Conservation (phyloP, 2,888 invertebrate species). For the Ectobius pallidus region DNA sequence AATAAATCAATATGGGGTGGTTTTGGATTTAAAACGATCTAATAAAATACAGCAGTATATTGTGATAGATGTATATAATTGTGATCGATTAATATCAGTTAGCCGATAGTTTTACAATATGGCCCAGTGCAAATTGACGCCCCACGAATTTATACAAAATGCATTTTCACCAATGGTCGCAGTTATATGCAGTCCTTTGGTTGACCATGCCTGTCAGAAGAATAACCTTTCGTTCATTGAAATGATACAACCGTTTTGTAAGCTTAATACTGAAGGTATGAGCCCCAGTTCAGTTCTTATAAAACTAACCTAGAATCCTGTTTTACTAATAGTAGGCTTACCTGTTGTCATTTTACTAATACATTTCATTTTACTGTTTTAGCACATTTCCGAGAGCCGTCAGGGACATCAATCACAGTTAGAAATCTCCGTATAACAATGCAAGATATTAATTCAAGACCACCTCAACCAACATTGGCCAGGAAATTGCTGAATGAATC, state of each 20-base stretch:
- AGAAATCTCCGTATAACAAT: constrained; percentile 79
- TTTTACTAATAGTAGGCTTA: too few relatives aligned
- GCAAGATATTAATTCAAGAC: constrained; percentile 80
- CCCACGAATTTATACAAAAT: constrained; percentile 87
- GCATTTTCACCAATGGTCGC: constrained; percentile 91
- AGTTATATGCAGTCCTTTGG: constrained; percentile 80
- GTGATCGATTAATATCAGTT: too few relatives aligned
- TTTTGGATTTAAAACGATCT: too few relatives aligned
- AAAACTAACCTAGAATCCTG: constrained; percentile 16
- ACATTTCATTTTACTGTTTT: constrained; percentile 47
- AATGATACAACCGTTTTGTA: constrained; percentile 87
- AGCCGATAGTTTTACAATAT: too few relatives aligned
- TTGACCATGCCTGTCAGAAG: constrained; percentile 83
- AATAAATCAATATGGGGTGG: too few relatives aligned
- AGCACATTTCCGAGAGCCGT: constrained; percentile 87
- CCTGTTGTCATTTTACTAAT: too few relatives aligned
- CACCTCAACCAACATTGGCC: constrained; percentile 81
- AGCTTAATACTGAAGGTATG: constrained; percentile 74
- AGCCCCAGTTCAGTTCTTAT: constrained; percentile 8
- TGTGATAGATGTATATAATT: too few relatives aligned
- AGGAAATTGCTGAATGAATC: constrained; percentile 86
- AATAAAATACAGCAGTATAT: too few relatives aligned
- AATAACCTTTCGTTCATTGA: constrained; percentile 92
- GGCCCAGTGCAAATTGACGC: constrained; percentile 69
- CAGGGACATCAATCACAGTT: constrained; percentile 72